A percentile compares a stretch with the other conserved stretches of the same genome.
Evolutionary conservation across 2,797 vertebrate species (phyloP).

Genomic region (Steatocranus sp.): DNA sequence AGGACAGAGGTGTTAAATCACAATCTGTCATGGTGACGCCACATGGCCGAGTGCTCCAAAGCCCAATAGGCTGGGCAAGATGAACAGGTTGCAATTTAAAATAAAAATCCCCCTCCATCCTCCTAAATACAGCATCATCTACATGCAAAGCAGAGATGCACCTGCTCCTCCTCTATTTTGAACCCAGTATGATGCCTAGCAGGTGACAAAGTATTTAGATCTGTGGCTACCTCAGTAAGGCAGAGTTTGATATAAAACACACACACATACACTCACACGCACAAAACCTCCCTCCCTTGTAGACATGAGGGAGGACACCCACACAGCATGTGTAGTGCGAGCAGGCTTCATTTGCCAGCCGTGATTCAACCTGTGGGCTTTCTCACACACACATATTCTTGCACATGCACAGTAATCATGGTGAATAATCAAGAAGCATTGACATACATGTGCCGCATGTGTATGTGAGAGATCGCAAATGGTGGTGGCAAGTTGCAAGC

Average conservation of each 20-base stretch:
- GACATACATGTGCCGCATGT: conserved; percentile 14
- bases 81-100: conserved; percentile 19
- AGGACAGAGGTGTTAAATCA: conserved; percentile 60
- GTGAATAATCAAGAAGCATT: conserved; percentile 19
- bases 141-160: background rate
- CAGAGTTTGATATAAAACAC: conserved; percentile 9
- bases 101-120: background rate
- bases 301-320: conserved; percentile 59
- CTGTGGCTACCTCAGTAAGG: conserved; percentile 5
- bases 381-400: conserved; percentile 25
- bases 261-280: background rate
- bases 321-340: conserved; percentile 69
- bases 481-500: background rate
- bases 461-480: background rate
- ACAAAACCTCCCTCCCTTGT: conserved; percentile 10
- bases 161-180: background rate
- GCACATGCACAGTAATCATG: conserved; percentile 8
- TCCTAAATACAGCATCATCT: background rate
- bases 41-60: background rate
- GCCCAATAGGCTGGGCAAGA: background rate
- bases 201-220: conserved; percentile 15
- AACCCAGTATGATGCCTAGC: background rate
- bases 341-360: conserved; percentile 40
- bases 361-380: conserved; percentile 68
- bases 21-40: conserved; percentile 49